These are phyloP conservation scores for Sesia bembeciformis DNA, from an alignment of 2,888 invertebrate species.

Conservation along the genomic window DNA sequence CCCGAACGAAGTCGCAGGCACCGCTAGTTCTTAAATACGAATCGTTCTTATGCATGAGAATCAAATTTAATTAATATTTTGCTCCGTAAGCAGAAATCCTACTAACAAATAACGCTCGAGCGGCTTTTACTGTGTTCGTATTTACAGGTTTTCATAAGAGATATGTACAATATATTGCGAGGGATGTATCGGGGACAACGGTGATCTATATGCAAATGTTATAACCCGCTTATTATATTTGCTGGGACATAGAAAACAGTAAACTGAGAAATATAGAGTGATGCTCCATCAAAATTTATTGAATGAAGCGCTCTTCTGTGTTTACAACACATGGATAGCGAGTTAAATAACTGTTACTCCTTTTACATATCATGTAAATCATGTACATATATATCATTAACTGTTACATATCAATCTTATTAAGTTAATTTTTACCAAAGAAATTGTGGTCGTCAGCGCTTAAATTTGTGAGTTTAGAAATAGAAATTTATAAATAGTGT, in stretches of 20 bases:
- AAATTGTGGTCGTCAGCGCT: too few relatives aligned
- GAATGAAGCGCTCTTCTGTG: conserved; percentile 25
- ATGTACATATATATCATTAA: too few relatives aligned
- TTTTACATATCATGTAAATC: too few relatives aligned
- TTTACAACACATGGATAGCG: conserved; percentile 17
- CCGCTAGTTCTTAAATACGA: too few relatives aligned
- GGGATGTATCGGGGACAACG: conserved; percentile 13
- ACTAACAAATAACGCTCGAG: conserved; percentile 27
- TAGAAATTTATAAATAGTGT: too few relatives aligned
- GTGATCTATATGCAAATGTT: conserved; percentile 73
- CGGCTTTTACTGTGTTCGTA: conserved; percentile 19
- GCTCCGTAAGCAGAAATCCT: conserved; percentile 38
- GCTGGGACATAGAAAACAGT: conserved; percentile 44
- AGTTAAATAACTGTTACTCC: neutral
- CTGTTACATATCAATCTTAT: too few relatives aligned
- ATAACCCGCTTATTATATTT: conserved; percentile 72
- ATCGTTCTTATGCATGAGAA: neutral
- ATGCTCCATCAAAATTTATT: conserved; percentile 62
- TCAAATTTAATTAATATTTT: conserved; percentile 29
- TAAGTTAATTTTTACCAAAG: too few relatives aligned
- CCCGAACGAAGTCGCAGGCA: too few relatives aligned
- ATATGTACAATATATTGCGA: conserved; percentile 18
- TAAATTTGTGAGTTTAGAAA: too few relatives aligned
- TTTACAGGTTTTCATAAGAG: conserved; percentile 52
- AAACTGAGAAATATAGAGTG: conserved; percentile 39